Evolutionary conservation across 2,113 vertebrate genomes (phyloP), one percentile per base, ranked within the genome.

Genomic region (Amia ocellicauda): DNA sequence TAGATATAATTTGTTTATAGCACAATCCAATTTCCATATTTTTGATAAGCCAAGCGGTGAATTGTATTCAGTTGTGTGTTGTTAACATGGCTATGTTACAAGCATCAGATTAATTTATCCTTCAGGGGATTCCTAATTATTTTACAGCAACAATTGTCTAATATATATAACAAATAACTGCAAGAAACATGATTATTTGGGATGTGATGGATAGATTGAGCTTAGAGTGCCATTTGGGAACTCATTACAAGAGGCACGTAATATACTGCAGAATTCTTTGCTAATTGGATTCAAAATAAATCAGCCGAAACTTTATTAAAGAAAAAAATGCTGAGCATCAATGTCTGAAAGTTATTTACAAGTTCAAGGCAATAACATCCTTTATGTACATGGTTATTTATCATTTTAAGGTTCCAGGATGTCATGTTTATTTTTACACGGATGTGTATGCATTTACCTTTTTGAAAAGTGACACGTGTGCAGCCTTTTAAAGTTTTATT

Each of bases 71-170:
- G 29, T 53, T 3, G n/a, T 36, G 14, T 41, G 24, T 26, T 47
- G 40, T 28, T 27, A 47, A 47, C 24, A 64, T 22, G 3, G 29
- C 50, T 54, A 16, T 17, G 28, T 41, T 53, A 22, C 62, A 28
- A 55, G 62, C 24, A 42, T 43, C 14, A 43, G 17, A 27, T 61
- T 49, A 27, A 49, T 56, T 57, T 64, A 42, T 47, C 40, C 42
- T 19, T 7, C 13, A 45, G 40, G 40, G 27, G 16, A 56, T 64
- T 19, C 40, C 43, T 54, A 7, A 3, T 54, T 54, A 54, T 16
- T 54, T 54, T 54, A 54, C 22, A 17, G 16, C 47, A 22, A 22
- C 47, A 8, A 17, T 22, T 17, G 47, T 16, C 47, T 50, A 13
- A 50, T 50, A 17, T 50, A 50, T 50, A 50, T 50, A 19, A 50